phyloP scores from a whole-genome alignment of 2,888 invertebrate species.

The Trachelus iudaicus region DNA sequence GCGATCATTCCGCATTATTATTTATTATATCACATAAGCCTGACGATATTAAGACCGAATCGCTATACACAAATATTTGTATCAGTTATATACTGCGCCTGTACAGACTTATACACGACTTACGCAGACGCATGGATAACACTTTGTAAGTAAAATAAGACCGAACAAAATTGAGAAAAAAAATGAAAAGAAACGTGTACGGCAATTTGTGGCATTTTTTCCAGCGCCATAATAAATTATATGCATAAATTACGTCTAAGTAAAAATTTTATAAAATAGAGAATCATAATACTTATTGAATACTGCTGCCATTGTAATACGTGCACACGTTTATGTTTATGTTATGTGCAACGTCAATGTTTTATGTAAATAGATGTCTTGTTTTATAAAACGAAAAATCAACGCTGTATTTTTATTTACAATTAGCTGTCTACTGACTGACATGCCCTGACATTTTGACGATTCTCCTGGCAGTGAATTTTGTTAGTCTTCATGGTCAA shows the following conservation, averaged over 20 bases:
- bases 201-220: background rate
- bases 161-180: background rate
- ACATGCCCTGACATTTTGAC: background rate
- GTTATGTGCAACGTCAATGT: conserved; percentile 4
- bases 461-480: background rate
- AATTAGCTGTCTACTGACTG: background rate
- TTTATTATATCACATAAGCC: conserved; percentile 30
- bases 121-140: background rate
- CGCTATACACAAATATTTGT: background rate
- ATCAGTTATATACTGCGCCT: conserved; percentile 2
- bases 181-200: background rate
- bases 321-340: conserved; percentile 11
- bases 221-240: background rate
- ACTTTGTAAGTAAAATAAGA: background rate
- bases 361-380: conserved; percentile 41
- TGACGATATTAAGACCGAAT: conserved; percentile 11
- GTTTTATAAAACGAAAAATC: conserved; percentile 31
- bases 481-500: too few relatives aligned
- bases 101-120: conserved; percentile 1
- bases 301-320: conserved; percentile 10
- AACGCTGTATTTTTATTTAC: background rate
- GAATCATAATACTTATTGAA: background rate
- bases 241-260: background rate
- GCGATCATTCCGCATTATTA: conserved; percentile 43
- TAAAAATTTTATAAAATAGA: background rate